A percentile compares a stretch with the other conserved stretches of the same genome.
These are phyloP conservation scores for Decapterus maruadsi DNA, from an alignment of 2,797 vertebrate genomes.

Conservation along the genomic window DNA sequence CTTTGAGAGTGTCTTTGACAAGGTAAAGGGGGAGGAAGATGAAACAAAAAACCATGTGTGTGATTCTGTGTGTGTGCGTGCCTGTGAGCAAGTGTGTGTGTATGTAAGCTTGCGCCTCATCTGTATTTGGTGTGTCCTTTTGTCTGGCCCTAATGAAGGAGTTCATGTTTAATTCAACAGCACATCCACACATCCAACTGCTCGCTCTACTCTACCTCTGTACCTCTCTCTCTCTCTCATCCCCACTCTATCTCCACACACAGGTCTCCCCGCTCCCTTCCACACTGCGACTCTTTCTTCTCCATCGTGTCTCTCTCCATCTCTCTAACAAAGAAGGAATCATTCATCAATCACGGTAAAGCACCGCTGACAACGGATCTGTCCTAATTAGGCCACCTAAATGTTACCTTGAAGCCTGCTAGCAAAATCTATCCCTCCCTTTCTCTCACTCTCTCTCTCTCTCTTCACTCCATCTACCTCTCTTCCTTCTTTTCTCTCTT, in stretches of 20 bases:
- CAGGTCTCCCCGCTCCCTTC: constrained; percentile 66
- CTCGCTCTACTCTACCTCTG: constrained; percentile 46
- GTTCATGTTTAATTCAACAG: constrained; percentile 91
- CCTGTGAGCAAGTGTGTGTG: not conserved
- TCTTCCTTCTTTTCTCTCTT: constrained; percentile 34
- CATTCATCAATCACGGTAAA: constrained; percentile 91
- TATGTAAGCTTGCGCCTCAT: constrained; percentile 50
- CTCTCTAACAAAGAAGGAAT: constrained; percentile 83
- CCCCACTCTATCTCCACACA: constrained; percentile 60
- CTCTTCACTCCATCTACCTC: constrained; percentile 23
- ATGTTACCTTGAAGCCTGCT: constrained; percentile 84
- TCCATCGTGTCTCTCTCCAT: constrained; percentile 64
- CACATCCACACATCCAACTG: constrained; percentile 69
- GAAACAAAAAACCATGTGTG: constrained; percentile 52
- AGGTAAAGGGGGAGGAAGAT: constrained; percentile 70
- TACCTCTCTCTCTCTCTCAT: constrained; percentile 63
- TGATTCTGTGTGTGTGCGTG: constrained; percentile 4
- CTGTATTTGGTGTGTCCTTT: constrained; percentile 83
- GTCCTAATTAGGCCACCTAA: constrained; percentile 86
- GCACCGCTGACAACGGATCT: constrained; percentile 84
- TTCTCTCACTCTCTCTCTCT: constrained; percentile 36
- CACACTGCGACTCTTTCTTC: constrained; percentile 63
- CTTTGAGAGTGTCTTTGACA: constrained; percentile 79
- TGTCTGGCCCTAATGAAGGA: constrained; percentile 86
- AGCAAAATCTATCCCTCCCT: constrained; percentile 63